These are phyloP conservation scores for Rhagologus leucostigma DNA, from an alignment of 2,113 vertebrate species.

Conservation along the genomic window DNA sequence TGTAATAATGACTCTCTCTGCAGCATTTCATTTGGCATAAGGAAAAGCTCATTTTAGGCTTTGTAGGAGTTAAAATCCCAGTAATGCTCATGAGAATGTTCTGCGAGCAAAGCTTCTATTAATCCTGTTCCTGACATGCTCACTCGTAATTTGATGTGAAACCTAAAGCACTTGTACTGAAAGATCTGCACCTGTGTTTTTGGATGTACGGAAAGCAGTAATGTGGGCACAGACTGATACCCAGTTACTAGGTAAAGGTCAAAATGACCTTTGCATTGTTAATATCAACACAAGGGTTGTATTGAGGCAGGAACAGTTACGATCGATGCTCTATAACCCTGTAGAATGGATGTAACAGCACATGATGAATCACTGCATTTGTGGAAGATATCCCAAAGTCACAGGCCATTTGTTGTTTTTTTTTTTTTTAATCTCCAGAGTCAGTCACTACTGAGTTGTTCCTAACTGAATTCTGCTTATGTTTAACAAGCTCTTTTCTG, in stretches of 20 bases:
- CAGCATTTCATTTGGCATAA: conserved; percentile 17
- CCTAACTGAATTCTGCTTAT: neutral
- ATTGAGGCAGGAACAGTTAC: neutral
- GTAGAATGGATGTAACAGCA: neutral
- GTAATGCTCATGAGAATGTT: conserved; percentile 52
- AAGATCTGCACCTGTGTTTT: conserved; percentile 42
- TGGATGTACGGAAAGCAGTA: neutral
- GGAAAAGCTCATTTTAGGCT: conserved; percentile 30
- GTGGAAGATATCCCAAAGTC: neutral
- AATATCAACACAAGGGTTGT: neutral
- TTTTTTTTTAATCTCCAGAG: neutral
- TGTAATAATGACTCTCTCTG: neutral
- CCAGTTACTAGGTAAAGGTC: neutral
- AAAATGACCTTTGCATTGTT: conserved; percentile 1
- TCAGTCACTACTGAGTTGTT: neutral
- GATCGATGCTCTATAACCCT: neutral
- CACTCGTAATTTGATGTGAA: conserved; percentile 10
- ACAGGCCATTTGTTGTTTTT: neutral
- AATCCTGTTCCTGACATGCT: conserved; percentile 32
- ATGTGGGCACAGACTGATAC: neutral
- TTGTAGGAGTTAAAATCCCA: conserved; percentile 40
- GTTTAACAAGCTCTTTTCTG: neutral
- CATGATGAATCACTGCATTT: neutral
- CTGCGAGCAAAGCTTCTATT: neutral
- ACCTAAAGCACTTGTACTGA: neutral